Evolutionary conservation across 2,797 vertebrate species (phyloP), one percentile per base, ranked within the genome.

Genomic region (Rhinophrynus dorsalis): DNA sequence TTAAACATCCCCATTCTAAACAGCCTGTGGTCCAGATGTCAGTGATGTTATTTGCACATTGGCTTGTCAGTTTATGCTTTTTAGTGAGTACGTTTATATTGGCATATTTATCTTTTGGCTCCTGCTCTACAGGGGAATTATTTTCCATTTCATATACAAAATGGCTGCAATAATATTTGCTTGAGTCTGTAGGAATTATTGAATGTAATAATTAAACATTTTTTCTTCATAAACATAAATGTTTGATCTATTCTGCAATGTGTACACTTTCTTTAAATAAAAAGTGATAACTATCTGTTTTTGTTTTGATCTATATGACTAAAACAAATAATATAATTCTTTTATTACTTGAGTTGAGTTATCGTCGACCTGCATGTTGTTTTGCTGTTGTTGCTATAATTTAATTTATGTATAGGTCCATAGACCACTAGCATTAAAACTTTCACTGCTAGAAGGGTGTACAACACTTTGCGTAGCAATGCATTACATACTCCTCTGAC

Each of bases 1-100:
- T 51, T 13, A 51, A 13, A 51, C 5, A 10, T n/a, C 12, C 24
- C 24, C 24, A n/a, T 51, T 27, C 6, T 27, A n/a, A 27, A 51
- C 20, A 35, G 23, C 45, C 23, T 29, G 32, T 13, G 51, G 21
- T 42, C 44, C 45, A 63, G 60, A 63, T 63, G 32, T 38, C 38
- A 26, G 21, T 12, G 18, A 51, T 50, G 35, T 51, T 32, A 63
- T 63, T 63, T 51, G 32, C 24, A 38, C 12, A 51, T 29, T 51
- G 47, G 12, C 47, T 27, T 15, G 24, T n/a, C 47, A 51, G 17
- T 13, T 51, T 51, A 51, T 23, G 24, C 12, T 21, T 51, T 51
- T 51, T 7, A 15, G 24, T 7, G 24, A 29, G 47, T n/a, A n/a
- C 13, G 21, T 7, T 51, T 51, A 27, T 3, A 51, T 15, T 51